These are phyloP conservation scores for Clepsis dumicolana DNA, from an alignment of 2,888 invertebrate species.

Conservation along the genomic window DNA sequence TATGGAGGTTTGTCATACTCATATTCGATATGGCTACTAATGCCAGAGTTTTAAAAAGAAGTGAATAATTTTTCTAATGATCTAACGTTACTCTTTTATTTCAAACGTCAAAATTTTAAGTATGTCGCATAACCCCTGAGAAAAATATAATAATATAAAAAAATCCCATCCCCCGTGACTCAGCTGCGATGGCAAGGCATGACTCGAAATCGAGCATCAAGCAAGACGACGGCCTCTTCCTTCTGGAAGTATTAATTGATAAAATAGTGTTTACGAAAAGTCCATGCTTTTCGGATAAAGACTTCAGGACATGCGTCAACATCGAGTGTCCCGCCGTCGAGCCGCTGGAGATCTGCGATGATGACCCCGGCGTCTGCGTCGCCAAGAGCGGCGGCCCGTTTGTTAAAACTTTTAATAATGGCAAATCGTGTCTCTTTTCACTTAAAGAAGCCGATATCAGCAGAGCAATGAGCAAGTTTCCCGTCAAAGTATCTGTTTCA, in stretches of 20 bases:
- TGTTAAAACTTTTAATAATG: constrained; percentile 85
- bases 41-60: constrained; percentile 26
- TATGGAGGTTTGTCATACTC: not conserved
- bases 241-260: constrained; percentile 88
- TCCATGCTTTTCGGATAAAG: constrained; percentile 77
- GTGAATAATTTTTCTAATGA: not conserved
- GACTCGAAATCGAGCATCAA: constrained; percentile 51
- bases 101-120: constrained; percentile 56
- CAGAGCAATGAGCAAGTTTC: constrained; percentile 84
- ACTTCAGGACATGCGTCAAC: constrained; percentile 87
- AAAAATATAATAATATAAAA: constrained; percentile 52
- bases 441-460: constrained; percentile 83
- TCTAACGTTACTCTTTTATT: constrained; percentile 53
- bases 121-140: constrained; percentile 49
- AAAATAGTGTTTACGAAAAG: constrained; percentile 73
- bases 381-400: constrained; percentile 72
- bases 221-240: constrained; percentile 82
- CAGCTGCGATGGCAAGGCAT: constrained; percentile 69
- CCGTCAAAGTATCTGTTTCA: constrained; percentile 84
- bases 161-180: constrained; percentile 71
- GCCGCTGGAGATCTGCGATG: constrained; percentile 87
- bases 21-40: not conserved
- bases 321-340: constrained; percentile 87
- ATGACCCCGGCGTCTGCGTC: constrained; percentile 77
- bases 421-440: constrained; percentile 90